phyloP scores from a whole-genome alignment of 2,113 vertebrate species.

The Sylvilagus bachmani region DNA sequence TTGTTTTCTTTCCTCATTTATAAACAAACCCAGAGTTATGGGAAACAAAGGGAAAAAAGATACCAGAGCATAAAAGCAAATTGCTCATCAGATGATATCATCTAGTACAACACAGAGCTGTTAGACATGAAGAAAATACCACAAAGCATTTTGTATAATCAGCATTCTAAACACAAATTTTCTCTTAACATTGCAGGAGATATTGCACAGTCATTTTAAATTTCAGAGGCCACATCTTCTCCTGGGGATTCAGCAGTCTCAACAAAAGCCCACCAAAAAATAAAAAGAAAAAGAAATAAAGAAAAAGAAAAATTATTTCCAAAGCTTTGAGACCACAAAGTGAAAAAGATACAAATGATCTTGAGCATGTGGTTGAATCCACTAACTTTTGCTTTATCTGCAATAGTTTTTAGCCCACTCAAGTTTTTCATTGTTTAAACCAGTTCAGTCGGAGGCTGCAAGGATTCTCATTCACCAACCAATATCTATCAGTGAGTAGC shows the following conservation, averaged over 20 bases:
- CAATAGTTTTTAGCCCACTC: slow-evolving; percentile 37
- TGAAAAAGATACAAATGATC: slow-evolving; percentile 33
- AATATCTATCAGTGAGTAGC: slow-evolving; percentile 71
- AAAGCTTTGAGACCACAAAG: slow-evolving; percentile 35
- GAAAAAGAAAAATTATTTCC: not conserved
- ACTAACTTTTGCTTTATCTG: slow-evolving; percentile 38
- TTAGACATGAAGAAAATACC: slow-evolving; percentile 71
- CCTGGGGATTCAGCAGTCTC: not conserved
- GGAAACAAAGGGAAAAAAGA: slow-evolving; percentile 70
- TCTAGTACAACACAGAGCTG: slow-evolving; percentile 62
- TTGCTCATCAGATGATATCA: slow-evolving; percentile 76
- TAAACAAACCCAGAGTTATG: slow-evolving; percentile 74
- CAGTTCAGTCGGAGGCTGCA: not conserved
- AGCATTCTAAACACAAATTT: slow-evolving; percentile 67
- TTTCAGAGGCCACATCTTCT: slow-evolving; percentile 73
- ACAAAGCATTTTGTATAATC: slow-evolving; percentile 63
- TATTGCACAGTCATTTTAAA: slow-evolving; percentile 62
- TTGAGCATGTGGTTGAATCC: not conserved
- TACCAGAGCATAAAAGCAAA: slow-evolving; percentile 74
- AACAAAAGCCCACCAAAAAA: slow-evolving; percentile 18
- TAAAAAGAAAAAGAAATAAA: too few relatives aligned
- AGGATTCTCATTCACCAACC: slow-evolving; percentile 62
- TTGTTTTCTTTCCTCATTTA: slow-evolving; percentile 81
- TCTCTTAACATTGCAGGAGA: slow-evolving; percentile 65
- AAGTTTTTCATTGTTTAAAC: slow-evolving; percentile 59